Evolutionary conservation across 2,113 vertebrate genomes (phyloP), one percentile per base, ranked within the genome.

Genomic region (Ciconia stormi): DNA sequence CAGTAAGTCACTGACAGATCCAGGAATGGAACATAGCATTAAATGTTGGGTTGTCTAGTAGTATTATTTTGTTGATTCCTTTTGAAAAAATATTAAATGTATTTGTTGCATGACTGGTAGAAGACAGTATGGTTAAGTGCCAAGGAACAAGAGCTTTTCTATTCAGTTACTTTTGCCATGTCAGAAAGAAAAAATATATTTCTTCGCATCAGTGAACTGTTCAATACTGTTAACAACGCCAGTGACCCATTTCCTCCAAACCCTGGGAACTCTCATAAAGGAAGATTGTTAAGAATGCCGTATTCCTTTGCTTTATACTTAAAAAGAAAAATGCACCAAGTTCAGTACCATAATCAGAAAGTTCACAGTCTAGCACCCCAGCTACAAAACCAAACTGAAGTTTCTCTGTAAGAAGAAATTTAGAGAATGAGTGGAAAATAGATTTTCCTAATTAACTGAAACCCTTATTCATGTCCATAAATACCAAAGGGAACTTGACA

Each of bases 81-180:
- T 91, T 80, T 42, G 13, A 81, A 92, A 90, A 89, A 87, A 56
- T 17, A 73, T 56, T 70, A 73, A 76, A 93, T 80, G 5, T 55
- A 71, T 92, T 94, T 92, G 38, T 93, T 96, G 91, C 86, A 88
- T 96, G 94, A 95, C 66, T 95, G 66, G 81, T 80, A 84, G 90
- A 90, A 94, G 62, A 95, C 47, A 44, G 61, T 70, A 58, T 53
- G 62, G 89, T 84, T 95, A 96, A 97, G 69, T 88, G n/a, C 46
- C 50, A 94, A 22, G 34, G 69, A 88, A 96, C 67, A 96, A 82
- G 65, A 86, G 16, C n/a, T 86, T 83, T 95, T 93, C 76, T 95
- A 66, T 96, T 89, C 67, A 56, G 49, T 69, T 72, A 79, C 67
- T 79, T 89, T 93, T 79, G 27, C 79, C 36, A 70, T 58, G 82